Base-by-base conservation (phyloP, 2,113 vertebrate genomes). In the Oreocharis arfaki region DNA sequence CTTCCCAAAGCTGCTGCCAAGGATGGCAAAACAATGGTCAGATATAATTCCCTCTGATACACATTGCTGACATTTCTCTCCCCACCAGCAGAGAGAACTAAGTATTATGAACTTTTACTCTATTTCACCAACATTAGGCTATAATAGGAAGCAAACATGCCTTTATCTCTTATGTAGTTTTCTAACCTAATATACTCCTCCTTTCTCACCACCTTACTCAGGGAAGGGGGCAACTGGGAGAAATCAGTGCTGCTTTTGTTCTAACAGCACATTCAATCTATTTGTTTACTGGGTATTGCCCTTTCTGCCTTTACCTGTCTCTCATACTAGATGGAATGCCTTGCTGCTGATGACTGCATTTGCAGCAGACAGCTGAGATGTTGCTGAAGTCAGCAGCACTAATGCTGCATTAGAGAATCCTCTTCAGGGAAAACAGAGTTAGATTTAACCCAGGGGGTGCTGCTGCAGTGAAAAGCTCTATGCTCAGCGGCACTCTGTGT, bases 311-410 rank as follows among this genome's bases (percentile, higher is more conserved):
- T 81, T 84, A 63, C 64, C 28, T 88, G 60, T 78, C 47, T 96
- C 39, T 49, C 89, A 8, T 11, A 39, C 32, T 52, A 32, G 2
- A 9, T 15, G 67, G 87, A 64, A 42, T 65, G 77, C 87, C 65
- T 89, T 65, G 69, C 56, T 77, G 35, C 87, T 39, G 76, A 28
- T 14, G 80, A 50, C 94, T 83, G 88, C 91, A 27, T 93, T 96
- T 94, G 96, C 96, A 93, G 97, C 46, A 79, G 88, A 65, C 47
- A 57, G 76, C 61, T 19, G 83, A 84, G 93, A 94, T 84, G 78
- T 81, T 97, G 97, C 97, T 97, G 97, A 97, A 91, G 90, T 97
- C 96, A 97, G 97, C 98, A 96, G 67, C 5, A 1, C 59, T 65
- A 61, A 81, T 71, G 53, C 89, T 75, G 94, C 96, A 85, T 96